These are phyloP conservation scores for Pyrgilauda ruficollis DNA, from an alignment of 2,113 vertebrate species.

Conservation along the genomic window DNA sequence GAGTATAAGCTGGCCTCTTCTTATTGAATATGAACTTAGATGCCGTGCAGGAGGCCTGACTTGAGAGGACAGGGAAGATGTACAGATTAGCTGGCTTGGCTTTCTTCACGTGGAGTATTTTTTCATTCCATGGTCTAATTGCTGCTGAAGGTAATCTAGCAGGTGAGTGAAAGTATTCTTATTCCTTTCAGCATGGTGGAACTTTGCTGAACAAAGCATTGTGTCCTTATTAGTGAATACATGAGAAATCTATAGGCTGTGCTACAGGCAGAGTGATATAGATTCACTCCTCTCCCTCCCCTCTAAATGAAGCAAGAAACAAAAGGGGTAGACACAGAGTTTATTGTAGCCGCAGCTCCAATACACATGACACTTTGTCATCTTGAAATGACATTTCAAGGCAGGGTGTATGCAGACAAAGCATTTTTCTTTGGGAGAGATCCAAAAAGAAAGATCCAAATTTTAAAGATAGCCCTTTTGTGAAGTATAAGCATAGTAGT, in stretches of 20 bases:
- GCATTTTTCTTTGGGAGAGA: neutral
- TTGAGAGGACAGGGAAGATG: neutral
- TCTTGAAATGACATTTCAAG: conserved; percentile 1
- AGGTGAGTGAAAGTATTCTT: neutral
- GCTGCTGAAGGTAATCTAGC: neutral
- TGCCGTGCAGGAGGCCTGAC: neutral
- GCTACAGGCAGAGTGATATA: neutral
- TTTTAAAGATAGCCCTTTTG: neutral
- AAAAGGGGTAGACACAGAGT: neutral
- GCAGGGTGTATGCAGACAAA: neutral
- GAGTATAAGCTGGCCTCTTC: neutral
- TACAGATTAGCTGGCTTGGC: neutral
- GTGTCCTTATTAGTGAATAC: neutral
- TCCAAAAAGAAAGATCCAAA: neutral
- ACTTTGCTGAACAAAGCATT: neutral
- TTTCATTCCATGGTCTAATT: neutral
- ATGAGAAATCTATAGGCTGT: neutral
- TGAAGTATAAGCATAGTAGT: neutral
- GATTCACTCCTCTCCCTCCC: neutral
- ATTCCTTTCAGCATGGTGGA: neutral
- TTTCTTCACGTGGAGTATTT: neutral
- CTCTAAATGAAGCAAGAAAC: neutral
- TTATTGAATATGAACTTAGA: neutral
- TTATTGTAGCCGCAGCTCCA: neutral
- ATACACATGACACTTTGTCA: neutral